Conservation (phyloP, 2,888 invertebrate genomes). For the Anthophora plumipes region DNA sequence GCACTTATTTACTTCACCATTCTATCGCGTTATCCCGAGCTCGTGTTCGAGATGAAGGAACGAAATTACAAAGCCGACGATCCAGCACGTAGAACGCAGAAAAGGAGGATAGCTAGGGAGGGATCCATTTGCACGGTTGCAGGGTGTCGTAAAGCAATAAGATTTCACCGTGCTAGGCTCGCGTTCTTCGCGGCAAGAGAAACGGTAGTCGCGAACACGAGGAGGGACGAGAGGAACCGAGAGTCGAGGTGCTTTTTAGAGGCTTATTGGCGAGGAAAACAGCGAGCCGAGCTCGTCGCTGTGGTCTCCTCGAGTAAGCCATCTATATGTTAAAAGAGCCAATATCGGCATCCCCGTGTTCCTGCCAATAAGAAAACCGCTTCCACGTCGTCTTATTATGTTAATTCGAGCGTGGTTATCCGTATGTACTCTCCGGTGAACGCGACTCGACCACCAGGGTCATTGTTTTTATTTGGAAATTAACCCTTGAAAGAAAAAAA, state of each 20-base stretch:
- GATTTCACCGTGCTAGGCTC: conserved; percentile 59
- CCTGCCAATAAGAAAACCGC: conserved; percentile 59
- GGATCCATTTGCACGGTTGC: conserved; percentile 64
- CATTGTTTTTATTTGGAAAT: conserved; percentile 46
- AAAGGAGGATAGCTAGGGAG: not conserved
- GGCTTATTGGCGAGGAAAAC: conserved; percentile 37
- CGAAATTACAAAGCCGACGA: conserved; percentile 43
- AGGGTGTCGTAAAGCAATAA: conserved; percentile 64
- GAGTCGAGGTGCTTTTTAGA: not conserved
- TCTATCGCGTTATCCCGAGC: conserved; percentile 19
- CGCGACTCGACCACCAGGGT: conserved; percentile 27
- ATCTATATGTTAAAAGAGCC: conserved; percentile 57
- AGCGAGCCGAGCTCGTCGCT: conserved; percentile 15
- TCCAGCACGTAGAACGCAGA: conserved; percentile 24
- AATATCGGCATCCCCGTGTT: conserved; percentile 48
- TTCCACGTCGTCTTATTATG: conserved; percentile 58
- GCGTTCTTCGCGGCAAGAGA: conserved; percentile 55
- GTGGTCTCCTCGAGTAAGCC: conserved; percentile 48
- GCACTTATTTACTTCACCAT: conserved; percentile 32
- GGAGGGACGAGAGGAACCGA: not conserved
- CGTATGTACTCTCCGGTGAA: conserved; percentile 21
- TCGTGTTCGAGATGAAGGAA: conserved; percentile 28
- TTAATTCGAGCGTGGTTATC: conserved; percentile 55
- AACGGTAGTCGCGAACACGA: conserved; percentile 9
- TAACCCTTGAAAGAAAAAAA: conserved; percentile 38